Percentiles rank a stretch among this genome's conserved stretches.
Conservation (phyloP, 2,888 invertebrate genomes). For the Phlogophora meticulosa region DNA sequence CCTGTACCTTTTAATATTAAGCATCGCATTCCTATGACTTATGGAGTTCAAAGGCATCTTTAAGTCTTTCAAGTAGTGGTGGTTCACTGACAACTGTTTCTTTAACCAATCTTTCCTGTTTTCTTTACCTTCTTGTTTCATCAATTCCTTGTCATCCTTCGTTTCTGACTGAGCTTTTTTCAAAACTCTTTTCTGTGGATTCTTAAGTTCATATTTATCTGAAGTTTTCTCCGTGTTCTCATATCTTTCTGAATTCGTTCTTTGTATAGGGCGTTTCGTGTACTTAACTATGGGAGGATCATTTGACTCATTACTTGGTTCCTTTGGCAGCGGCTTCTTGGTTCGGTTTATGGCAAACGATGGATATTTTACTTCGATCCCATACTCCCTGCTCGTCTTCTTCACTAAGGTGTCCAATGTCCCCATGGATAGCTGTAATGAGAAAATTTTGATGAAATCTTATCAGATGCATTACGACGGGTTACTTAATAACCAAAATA, state of each 20-base stretch:
- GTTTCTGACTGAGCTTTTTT: conserved; percentile 78
- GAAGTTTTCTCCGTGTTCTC: conserved; percentile 69
- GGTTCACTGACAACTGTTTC: conserved; percentile 90
- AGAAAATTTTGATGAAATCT: not conserved
- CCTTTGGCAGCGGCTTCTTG: conserved; percentile 55
- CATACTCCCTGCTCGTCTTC: conserved; percentile 73
- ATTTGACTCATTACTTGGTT: conserved; percentile 67
- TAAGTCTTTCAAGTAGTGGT: conserved; percentile 94
- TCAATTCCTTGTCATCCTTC: conserved; percentile 80
- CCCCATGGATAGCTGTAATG: conserved; percentile 91
- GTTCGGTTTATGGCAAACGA: conserved; percentile 70
- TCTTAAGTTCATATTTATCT: conserved; percentile 77
- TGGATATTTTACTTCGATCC: conserved; percentile 76
- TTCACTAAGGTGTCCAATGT: conserved; percentile 91
- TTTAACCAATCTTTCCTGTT: conserved; percentile 87
- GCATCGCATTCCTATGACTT: conserved; percentile 96
- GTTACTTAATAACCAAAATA: not conserved
- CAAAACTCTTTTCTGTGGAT: conserved; percentile 72
- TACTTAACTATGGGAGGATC: conserved; percentile 77
- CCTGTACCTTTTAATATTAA: conserved; percentile 95
- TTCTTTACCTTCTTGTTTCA: conserved; percentile 85
- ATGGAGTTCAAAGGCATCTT: conserved; percentile 95
- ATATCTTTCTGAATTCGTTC: conserved; percentile 82
- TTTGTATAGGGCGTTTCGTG: conserved; percentile 73
- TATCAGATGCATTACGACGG: not conserved